Evolutionary conservation across 2,797 vertebrate species (phyloP).

Genomic region (Linurgus olivaceus): DNA sequence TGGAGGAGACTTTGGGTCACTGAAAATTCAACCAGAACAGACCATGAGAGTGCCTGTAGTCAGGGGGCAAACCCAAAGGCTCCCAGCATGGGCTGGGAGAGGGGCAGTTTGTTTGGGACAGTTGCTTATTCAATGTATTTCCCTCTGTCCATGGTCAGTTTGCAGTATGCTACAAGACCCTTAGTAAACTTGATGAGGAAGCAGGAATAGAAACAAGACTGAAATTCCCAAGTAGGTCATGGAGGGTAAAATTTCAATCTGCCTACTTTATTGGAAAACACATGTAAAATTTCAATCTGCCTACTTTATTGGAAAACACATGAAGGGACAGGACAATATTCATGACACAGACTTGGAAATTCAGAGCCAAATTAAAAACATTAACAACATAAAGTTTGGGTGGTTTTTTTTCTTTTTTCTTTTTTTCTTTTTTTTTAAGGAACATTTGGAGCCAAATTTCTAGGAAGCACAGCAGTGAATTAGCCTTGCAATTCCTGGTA

Average conservation of each 20-base stretch:
- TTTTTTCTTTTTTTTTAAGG: no score
- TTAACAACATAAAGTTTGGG: neutral
- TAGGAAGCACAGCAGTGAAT: neutral
- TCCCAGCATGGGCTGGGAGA: neutral
- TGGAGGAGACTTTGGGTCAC: neutral
- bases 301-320: neutral
- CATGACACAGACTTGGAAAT: neutral
- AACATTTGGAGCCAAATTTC: neutral
- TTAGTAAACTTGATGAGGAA: neutral
- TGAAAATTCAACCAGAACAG: conserved; percentile 8
- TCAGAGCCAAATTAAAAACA: neutral
- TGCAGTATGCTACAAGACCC: neutral
- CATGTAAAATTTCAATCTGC: neutral
- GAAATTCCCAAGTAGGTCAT: neutral
- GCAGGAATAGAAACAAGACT: conserved; percentile 28
- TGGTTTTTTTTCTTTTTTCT: rapidly evolving
- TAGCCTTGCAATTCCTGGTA: neutral
- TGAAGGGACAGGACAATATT: neutral
- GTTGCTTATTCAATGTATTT: conserved; percentile 1
- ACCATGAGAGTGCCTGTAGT: rapidly evolving
- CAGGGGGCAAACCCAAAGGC: neutral
- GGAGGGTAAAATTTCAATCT: neutral
- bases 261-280: neutral
- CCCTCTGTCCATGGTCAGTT: neutral
- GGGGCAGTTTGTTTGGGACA: neutral